Base-by-base conservation (phyloP, 92 coral and sea anemone genomes). In the Muricea muricata region DNA sequence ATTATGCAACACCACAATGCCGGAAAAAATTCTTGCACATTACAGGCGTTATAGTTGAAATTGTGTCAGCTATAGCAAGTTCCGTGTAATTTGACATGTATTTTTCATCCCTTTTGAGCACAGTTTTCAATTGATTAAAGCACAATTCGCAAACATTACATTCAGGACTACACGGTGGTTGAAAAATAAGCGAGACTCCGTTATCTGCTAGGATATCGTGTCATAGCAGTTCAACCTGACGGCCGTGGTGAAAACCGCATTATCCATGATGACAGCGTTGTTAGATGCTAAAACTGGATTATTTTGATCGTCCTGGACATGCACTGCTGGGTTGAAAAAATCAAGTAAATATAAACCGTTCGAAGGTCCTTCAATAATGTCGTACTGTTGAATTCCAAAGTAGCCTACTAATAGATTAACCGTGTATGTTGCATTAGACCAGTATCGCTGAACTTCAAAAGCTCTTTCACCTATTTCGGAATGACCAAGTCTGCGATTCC, bases 181-280 rank as follows among this genome's bases (percentile, higher is more conserved):
- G 93, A 73, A 69, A 92, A 41, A 86, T 77, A 69, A 92, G 75
- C 3, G 75, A 48, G 12, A 87, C 74, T 26, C 88, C 84, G 40
- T 89, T 86, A 26, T 65, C 79, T 11, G 23, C 74, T 8, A 90
- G 35, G 88, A 93, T 76, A 33, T 87, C 73, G 48, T 46, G 79
- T 39, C 85, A 63, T 34, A 93, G 11, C 57, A 90, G 92, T 83
- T 87, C 90, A 52, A 85, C 75, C 55, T 57, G 82, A 14, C 66
- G 81, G 34, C 88, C 92, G 52, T 87, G 93, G 61, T 92, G 96
- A 75, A 92, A 87, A 4, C 91, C 63, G 91, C 87, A 85, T 90
- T 90, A 34, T 87, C 91, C 93, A 90, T 87, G 0, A 90, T 66
- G 25, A 90, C 86, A 5, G 85, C 33, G 46, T 90, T 89, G 20